phyloP scores from a whole-genome alignment of 2,113 vertebrate species.

The Ameiurus melas region DNA sequence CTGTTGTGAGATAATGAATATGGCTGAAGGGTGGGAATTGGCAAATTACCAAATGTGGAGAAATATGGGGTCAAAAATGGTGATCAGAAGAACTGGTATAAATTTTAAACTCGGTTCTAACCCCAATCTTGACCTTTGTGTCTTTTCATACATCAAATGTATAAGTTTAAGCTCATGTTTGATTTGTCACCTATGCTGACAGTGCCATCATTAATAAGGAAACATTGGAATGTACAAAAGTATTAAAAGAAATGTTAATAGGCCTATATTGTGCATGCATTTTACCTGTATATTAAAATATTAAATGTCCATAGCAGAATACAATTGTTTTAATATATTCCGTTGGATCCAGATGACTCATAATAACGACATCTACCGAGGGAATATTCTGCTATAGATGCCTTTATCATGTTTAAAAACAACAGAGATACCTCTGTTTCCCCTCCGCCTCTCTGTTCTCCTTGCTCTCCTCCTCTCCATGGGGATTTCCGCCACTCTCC shows the following conservation, averaged over 20 bases:
- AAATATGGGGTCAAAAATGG: background rate
- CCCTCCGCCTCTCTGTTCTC: conserved; percentile 5
- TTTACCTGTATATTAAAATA: background rate
- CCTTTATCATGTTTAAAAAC: background rate
- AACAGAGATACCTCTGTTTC: background rate
- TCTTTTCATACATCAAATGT: background rate
- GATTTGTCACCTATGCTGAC: background rate
- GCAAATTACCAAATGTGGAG: background rate
- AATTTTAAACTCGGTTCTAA: background rate
- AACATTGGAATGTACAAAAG: background rate
- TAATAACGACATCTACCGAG: conserved; percentile 35
- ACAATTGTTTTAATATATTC: conserved; percentile 50
- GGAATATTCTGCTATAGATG: conserved; percentile 32
- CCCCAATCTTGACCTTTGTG: background rate
- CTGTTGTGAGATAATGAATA: background rate
- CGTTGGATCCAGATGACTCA: conserved; percentile 51
- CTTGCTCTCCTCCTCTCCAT: conserved; percentile 27
- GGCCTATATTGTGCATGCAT: background rate
- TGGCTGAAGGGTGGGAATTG: background rate
- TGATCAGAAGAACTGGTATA: background rate
- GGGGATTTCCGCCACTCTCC: conserved; percentile 38
- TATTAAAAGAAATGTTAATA: background rate
- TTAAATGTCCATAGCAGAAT: background rate
- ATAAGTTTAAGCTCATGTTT: background rate
- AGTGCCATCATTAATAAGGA: background rate